Conservation (phyloP, 23 tunicate genomes). For the Diplosoma virens region DNA sequence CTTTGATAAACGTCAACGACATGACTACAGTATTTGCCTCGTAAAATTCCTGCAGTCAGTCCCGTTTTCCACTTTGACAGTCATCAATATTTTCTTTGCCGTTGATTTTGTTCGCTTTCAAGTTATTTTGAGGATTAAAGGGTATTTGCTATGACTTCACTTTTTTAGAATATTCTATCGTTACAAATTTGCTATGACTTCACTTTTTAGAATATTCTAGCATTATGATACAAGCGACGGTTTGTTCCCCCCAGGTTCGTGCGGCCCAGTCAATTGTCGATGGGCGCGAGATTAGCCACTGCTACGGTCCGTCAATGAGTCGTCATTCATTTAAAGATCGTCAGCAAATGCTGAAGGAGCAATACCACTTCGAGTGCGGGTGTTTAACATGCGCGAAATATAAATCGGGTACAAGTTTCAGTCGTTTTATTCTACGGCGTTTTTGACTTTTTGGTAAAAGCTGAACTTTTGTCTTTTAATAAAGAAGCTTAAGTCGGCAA, state of each 20-base stretch:
- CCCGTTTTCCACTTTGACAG: no score
- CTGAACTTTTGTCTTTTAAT: no score
- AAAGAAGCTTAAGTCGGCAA: no score
- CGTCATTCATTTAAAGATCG: constrained; percentile 57
- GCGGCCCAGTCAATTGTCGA: constrained; percentile 2
- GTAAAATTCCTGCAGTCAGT: no score
- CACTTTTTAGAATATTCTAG: not conserved
- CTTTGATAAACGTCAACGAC: no score
- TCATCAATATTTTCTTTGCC: no score
- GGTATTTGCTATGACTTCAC: not conserved
- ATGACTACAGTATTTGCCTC: no score
- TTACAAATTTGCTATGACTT: not conserved
- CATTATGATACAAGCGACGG: not conserved
- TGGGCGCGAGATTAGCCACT: constrained; percentile 59
- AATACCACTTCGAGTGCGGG: constrained; percentile 70
- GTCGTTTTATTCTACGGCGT: no score
- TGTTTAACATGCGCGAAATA: constrained; percentile 41
- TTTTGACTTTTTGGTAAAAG: no score
- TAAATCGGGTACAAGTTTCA: constrained; percentile 28
- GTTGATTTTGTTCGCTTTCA: not conserved
- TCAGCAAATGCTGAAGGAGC: constrained; percentile 49
- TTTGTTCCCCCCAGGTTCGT: not conserved
- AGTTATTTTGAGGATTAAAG: not conserved
- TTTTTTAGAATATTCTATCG: not conserved
- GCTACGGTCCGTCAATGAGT: constrained; percentile 70